Evolutionary conservation across 2,888 invertebrate genomes (phyloP), one percentile per base, ranked within the genome.

Genomic region (Anthrax anthrax): DNA sequence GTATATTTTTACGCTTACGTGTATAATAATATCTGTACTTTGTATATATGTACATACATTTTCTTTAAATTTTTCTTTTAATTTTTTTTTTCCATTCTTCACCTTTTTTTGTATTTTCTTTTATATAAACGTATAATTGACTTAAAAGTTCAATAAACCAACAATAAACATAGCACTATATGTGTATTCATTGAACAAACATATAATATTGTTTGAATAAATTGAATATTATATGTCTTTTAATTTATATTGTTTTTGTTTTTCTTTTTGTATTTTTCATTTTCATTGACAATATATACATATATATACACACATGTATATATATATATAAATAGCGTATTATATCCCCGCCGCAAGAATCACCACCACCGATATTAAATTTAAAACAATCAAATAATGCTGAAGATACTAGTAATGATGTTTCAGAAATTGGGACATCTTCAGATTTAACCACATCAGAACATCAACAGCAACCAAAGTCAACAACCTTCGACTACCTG

Each of bases 401-500:
- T n/a, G 67, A 67, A 54, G 67, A 67, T 54, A 67, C 67, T 12
- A 67, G 67, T 58, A 67, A 67, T 52, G 67, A 67, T 54, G 67
- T 67, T 47, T 67, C 67, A 44, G 67, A 67, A 60, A 67, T 67
- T 51, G 67, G 67, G 49, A 67, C 67, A 52, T 59, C 67, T 51
- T 67, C 67, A 43, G 67, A 67, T 55, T 53, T 66, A 51, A 67
- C 66, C 54, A 59, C 64, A 46, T 66, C 66, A 50, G 65, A 67
- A 50, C 23, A 23, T 23, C n/a, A n/a, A n/a, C 45, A 42, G 47
- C 18, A 37, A 57, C 60, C 64, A 36, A 65, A 66, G 57, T 65
- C 74, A 48, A 73, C 83, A 44, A 84, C 87, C 34, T 87, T 87
- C 65, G 88, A 89, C 71, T 88, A 88, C 69, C 69, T 88, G 53